These are phyloP conservation scores for Cabera pusaria DNA, from an alignment of 2,888 invertebrate genomes.

Conservation along the genomic window DNA sequence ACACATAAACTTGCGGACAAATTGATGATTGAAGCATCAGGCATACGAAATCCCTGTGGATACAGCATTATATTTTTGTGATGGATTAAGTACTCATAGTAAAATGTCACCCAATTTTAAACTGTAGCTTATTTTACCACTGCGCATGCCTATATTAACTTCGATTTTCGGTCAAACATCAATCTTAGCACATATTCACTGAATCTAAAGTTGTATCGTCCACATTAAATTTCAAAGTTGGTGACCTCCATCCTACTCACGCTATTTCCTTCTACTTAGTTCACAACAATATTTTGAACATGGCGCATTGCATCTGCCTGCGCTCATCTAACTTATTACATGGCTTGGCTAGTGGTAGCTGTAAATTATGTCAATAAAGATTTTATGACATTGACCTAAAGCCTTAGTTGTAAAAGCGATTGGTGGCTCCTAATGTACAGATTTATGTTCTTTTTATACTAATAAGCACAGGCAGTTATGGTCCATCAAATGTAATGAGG, in stretches of 20 bases:
- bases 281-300: conserved; percentile 48
- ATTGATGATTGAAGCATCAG: too few relatives aligned
- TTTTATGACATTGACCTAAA: conserved; percentile 13
- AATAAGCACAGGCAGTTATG: conserved; percentile 7
- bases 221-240: too few relatives aligned
- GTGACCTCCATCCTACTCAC: not conserved
- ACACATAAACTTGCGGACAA: too few relatives aligned
- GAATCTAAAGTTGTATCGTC: too few relatives aligned
- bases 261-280: conserved; percentile 23
- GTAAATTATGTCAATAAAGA: conserved; percentile 39
- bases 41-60: too few relatives aligned
- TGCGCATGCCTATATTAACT: too few relatives aligned
- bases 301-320: conserved; percentile 52
- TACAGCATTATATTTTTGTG: too few relatives aligned
- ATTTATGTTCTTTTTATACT: conserved; percentile 12
- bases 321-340: conserved; percentile 49
- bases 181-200: too few relatives aligned
- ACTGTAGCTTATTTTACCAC: too few relatives aligned
- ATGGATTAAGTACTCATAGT: too few relatives aligned
- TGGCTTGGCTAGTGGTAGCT: conserved; percentile 34
- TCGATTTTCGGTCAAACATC: too few relatives aligned
- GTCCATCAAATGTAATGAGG: conserved; percentile 7
- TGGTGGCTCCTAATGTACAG: conserved; percentile 9
- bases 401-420: conserved; percentile 11
- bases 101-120: too few relatives aligned